Evolutionary conservation across 2,797 vertebrate species (phyloP).

Genomic region (Prionace glauca): DNA sequence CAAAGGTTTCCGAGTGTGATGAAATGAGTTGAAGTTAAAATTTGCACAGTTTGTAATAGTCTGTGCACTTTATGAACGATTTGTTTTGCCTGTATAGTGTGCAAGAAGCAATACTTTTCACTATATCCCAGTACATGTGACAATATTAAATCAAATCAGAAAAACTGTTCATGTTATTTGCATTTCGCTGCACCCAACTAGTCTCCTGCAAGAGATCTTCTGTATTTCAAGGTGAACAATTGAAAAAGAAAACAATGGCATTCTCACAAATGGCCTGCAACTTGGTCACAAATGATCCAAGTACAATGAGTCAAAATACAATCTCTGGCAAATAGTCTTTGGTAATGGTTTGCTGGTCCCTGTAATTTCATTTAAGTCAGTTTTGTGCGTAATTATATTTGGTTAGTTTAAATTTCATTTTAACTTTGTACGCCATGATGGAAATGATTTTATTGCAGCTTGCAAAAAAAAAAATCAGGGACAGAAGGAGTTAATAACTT

Average conservation of each 20-base stretch:
- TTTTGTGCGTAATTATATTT: not conserved
- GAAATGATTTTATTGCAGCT: not conserved
- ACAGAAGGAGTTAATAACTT: slow-evolving; percentile 6
- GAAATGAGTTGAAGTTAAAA: not conserved
- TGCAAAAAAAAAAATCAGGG: not conserved
- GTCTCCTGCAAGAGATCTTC: not conserved
- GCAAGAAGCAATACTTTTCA: too few species aligned
- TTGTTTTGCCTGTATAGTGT: too few species aligned
- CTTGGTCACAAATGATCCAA: not conserved
- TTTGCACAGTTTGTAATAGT: not conserved
- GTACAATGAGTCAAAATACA: not conserved
- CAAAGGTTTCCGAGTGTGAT: not conserved
- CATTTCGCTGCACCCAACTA: not conserved
- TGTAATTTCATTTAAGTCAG: not conserved
- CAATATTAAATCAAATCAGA: too few species aligned
- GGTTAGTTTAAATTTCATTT: not conserved
- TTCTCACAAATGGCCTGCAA: not conserved
- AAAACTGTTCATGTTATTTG: not conserved
- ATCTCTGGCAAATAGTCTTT: not conserved
- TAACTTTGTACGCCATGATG: not conserved
- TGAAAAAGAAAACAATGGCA: not conserved
- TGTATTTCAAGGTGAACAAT: not conserved
- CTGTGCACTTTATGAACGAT: too few species aligned
- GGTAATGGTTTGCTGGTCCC: not conserved
- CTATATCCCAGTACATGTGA: too few species aligned